These are phyloP conservation scores for Prorops nasuta DNA, from an alignment of 1,140 invertebrate genomes.

Conservation along the genomic window DNA sequence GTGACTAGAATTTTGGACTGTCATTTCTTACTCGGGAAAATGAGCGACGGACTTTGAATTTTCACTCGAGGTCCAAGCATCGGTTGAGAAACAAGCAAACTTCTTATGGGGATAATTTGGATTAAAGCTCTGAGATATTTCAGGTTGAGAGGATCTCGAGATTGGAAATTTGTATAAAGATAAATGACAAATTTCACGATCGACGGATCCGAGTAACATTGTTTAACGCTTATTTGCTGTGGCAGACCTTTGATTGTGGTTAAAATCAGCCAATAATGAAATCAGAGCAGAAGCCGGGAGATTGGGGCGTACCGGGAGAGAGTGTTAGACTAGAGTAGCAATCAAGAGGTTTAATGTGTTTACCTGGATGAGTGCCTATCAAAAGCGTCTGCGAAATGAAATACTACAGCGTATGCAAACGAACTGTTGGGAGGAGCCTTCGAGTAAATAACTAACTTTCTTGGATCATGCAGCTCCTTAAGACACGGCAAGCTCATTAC, in stretches of 20 bases:
- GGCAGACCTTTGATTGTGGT: too few species aligned
- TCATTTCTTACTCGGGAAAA: constrained; percentile 25
- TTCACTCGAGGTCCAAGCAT: constrained; percentile 1
- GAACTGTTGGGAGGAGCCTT: constrained; percentile 26
- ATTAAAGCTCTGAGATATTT: too few species aligned
- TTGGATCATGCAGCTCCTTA: constrained; percentile 27
- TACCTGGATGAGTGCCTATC: constrained; percentile 23
- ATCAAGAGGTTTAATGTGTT: constrained; percentile 32
- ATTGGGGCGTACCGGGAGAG: too few species aligned
- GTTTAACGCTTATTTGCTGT: too few species aligned
- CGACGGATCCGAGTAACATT: too few species aligned
- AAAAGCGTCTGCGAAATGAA: constrained; percentile 35
- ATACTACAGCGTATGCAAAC: constrained; percentile 38
- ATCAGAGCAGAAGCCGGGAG: too few species aligned
- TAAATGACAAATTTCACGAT: too few species aligned
- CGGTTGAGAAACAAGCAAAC: constrained; percentile 1
- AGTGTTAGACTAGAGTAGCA: constrained; percentile 5
- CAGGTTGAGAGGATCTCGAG: too few species aligned
- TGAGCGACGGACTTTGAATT: constrained; percentile 15
- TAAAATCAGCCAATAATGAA: too few species aligned
- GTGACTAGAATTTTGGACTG: constrained; percentile 36
- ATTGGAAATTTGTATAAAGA: too few species aligned
- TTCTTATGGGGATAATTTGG: too few species aligned
- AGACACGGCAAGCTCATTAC: constrained; percentile 29
- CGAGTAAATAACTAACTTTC: constrained; percentile 42